These are phyloP conservation scores for Dendropsophus ebraccatus DNA, from an alignment of 2,113 vertebrate species.

Conservation along the genomic window DNA sequence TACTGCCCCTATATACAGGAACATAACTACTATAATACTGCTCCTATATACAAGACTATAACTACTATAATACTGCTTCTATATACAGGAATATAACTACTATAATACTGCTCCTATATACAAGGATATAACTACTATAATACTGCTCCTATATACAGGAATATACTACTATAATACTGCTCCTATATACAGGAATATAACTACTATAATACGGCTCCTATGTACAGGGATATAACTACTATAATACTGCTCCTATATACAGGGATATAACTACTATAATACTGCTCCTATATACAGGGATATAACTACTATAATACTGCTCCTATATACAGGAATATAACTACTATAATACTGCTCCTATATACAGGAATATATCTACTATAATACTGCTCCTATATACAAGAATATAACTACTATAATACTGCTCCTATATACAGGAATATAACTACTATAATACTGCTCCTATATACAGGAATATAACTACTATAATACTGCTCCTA, in stretches of 20 bases:
- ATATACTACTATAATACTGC: constrained; percentile 11
- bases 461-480: neutral
- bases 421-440: neutral
- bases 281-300: neutral
- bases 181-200: neutral
- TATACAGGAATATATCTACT: neutral
- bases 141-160: constrained; percentile 1
- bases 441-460: neutral
- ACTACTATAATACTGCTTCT: neutral
- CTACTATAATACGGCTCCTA: constrained; percentile 2
- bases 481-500: constrained; percentile 1
- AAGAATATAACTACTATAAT: no score
- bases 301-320: neutral
- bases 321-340: neutral
- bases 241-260: constrained; percentile 7
- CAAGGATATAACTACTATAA: neutral
- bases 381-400: neutral
- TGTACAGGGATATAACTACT: neutral
- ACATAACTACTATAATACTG: neutral
- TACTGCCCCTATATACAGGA: no score
- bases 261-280: constrained; percentile 5
- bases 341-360: neutral
- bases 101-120: neutral
- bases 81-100: neutral
- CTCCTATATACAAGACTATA: neutral